These are phyloP conservation scores for Fragum whitleyi DNA, from an alignment of 2,888 invertebrate genomes.

Conservation along the genomic window DNA sequence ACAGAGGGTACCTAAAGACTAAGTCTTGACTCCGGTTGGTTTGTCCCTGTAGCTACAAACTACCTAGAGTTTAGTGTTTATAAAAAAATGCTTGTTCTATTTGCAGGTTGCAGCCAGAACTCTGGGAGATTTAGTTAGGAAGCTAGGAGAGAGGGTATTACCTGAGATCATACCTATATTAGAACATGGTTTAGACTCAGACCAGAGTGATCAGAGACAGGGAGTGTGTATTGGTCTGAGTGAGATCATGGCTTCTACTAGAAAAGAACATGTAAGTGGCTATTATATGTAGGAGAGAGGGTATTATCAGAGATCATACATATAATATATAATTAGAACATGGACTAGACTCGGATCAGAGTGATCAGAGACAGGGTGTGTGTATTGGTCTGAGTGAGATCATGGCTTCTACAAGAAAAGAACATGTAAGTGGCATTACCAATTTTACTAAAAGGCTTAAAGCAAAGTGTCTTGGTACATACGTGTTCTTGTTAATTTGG, in stretches of 20 bases:
- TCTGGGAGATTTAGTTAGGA: constrained; percentile 97
- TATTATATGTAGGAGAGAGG: constrained; percentile 90
- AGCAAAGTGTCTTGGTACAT: no score
- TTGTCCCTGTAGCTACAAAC: no score
- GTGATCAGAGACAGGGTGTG: constrained; percentile 98
- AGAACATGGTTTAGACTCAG: constrained; percentile 96
- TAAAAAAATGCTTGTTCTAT: no score
- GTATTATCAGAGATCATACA: constrained; percentile 99
- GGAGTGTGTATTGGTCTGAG: constrained; percentile 99
- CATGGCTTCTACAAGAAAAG: constrained; percentile 97
- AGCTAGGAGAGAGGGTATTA: constrained; percentile 98
- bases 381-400: constrained; percentile 99
- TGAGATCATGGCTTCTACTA: constrained; percentile 98
- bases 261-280: constrained; percentile 89
- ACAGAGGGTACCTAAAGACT: no score
- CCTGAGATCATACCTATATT: constrained; percentile 99
- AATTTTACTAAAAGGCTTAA: no score
- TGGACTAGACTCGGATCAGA: constrained; percentile 95
- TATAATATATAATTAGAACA: constrained; percentile 91
- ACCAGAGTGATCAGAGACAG: constrained; percentile 97
- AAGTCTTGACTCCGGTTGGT: no score
- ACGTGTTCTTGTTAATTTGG: no score
- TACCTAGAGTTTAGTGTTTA: no score
- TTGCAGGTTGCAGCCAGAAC: constrained; percentile 95
- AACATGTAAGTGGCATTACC: constrained; percentile 85